Conservation (phyloP, 2,797 vertebrate genomes). For the Gymnothorax reevesii region DNA sequence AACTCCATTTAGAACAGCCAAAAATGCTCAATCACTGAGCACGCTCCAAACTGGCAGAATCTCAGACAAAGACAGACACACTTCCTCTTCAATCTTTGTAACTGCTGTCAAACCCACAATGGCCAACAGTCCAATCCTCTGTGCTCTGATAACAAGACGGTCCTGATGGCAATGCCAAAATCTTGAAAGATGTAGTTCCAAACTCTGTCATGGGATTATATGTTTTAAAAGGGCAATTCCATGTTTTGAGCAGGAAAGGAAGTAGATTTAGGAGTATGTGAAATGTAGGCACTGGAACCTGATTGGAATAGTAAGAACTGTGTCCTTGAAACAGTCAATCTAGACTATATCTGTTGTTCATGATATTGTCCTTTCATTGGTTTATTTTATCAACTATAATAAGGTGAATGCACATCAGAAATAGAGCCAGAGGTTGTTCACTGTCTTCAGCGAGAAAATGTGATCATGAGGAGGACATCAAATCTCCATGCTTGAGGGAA, state of each 20-base stretch:
- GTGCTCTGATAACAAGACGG: background rate
- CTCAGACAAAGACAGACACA: background rate
- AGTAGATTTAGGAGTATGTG: background rate
- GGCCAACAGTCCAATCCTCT: background rate
- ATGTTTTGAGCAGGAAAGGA: background rate
- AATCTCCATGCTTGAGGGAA: too few relatives aligned
- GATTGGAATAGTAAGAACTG: background rate
- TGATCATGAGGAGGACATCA: too few relatives aligned
- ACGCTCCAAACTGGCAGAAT: background rate
- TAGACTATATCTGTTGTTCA: too few relatives aligned
- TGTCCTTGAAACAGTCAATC: too few relatives aligned
- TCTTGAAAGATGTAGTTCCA: background rate
- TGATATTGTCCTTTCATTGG: too few relatives aligned
- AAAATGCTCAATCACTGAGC: background rate
- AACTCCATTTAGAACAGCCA: background rate
- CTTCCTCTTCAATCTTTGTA: background rate
- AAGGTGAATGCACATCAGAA: too few relatives aligned
- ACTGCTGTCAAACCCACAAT: slow-evolving; percentile 1
- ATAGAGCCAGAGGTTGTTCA: too few relatives aligned
- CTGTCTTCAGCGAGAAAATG: too few relatives aligned
- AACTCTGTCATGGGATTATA: background rate
- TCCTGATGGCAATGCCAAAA: background rate
- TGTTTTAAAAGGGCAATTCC: background rate
- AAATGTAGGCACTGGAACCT: background rate
- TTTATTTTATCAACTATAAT: too few relatives aligned